A percentile compares a stretch with the other conserved stretches of the same genome.
Conservation (phyloP, 2,888 invertebrate species). For the Meiosimyza decipiens region DNA sequence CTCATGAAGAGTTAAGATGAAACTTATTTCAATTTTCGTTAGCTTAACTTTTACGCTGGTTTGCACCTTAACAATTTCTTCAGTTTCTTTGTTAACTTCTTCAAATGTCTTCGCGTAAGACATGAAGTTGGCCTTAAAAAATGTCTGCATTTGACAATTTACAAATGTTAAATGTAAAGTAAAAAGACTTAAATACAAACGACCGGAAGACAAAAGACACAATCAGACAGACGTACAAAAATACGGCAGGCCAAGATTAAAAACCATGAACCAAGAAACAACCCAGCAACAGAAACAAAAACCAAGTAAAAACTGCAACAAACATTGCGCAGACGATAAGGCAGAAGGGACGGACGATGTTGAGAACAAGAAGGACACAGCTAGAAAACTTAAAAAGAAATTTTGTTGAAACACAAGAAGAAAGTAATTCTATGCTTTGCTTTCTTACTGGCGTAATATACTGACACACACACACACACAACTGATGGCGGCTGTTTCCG, state of each 20-base stretch:
- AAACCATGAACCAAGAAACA: constrained; percentile 35
- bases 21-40: too few relatives aligned
- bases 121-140: constrained; percentile 9
- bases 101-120: constrained; percentile 9
- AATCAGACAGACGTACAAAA: background rate
- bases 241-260: constrained; percentile 17
- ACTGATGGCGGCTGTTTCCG: constrained; percentile 23
- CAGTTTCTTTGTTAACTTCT: background rate
- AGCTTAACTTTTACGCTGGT: constrained; percentile 11
- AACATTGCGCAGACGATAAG: constrained; percentile 2
- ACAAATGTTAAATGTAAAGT: constrained; percentile 39
- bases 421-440: constrained; percentile 30
- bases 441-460: background rate
- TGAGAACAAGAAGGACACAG: background rate
- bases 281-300: constrained; percentile 28
- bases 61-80: constrained; percentile 18
- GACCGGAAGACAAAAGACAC: constrained; percentile 8
- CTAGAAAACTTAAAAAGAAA: constrained; percentile 25
- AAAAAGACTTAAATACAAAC: background rate
- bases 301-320: constrained; percentile 14
- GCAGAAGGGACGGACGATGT: background rate
- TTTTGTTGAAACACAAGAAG: constrained; percentile 27
- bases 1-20: too few relatives aligned
- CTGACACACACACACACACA: background rate
- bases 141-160: constrained; percentile 45